A percentile compares a stretch with the other conserved stretches of the same genome.
phyloP scores from a whole-genome alignment of 2,888 invertebrate species.

The Cheilosia soror region DNA sequence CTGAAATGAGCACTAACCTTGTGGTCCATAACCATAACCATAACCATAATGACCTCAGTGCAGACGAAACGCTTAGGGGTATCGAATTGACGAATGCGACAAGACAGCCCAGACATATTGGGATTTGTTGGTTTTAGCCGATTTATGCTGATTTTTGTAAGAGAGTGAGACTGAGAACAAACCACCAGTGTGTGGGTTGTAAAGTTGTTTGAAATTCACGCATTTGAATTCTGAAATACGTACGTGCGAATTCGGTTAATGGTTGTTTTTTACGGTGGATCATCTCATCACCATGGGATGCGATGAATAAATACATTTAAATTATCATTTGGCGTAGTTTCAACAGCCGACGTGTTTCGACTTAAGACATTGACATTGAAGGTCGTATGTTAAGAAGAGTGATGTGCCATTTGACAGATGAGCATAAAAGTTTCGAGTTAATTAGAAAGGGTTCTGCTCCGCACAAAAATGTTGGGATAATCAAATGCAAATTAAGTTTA shows the following conservation, averaged over 20 bases:
- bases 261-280: slow-evolving; percentile 20
- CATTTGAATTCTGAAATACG: slow-evolving; percentile 31
- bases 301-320: slow-evolving; percentile 40
- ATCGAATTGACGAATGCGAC: slow-evolving; percentile 5
- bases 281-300: slow-evolving; percentile 33
- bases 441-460: slow-evolving; percentile 28
- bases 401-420: slow-evolving; percentile 19
- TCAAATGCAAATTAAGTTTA: slow-evolving; percentile 40
- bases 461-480: neutral
- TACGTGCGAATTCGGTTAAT: slow-evolving; percentile 60
- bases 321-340: slow-evolving; percentile 23
- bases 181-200: slow-evolving; percentile 25
- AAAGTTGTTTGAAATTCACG: slow-evolving; percentile 3
- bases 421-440: neutral
- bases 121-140: slow-evolving; percentile 24
- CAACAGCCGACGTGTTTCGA: slow-evolving; percentile 7
- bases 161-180: neutral
- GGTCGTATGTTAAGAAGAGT: slow-evolving; percentile 29
- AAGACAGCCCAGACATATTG: slow-evolving; percentile 34
- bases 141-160: slow-evolving; percentile 22
- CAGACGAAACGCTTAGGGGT: slow-evolving; percentile 63
- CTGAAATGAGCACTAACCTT: slow-evolving; percentile 41
- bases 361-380: slow-evolving; percentile 39
- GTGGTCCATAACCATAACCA: slow-evolving; percentile 13
- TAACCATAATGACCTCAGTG: slow-evolving; percentile 36